A percentile compares a stretch with the other conserved stretches of the same genome.
Evolutionary conservation across 2,797 vertebrate species (phyloP).

Genomic region (Notoglanidium macrostoma): DNA sequence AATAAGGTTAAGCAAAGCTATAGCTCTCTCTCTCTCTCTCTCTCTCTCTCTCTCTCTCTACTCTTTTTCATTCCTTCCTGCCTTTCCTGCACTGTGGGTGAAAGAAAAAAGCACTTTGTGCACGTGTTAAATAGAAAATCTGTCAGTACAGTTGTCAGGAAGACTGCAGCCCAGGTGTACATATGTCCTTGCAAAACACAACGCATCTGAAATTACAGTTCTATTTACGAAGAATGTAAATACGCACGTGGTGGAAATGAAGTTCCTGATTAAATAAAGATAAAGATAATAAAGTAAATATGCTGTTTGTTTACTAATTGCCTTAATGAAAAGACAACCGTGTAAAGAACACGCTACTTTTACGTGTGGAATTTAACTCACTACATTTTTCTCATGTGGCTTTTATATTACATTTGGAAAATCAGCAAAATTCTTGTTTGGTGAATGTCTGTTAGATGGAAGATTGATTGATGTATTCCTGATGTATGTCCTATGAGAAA

Average conservation of each 20-base stretch:
- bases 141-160: slow-evolving; percentile 21
- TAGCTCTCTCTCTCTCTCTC: slow-evolving; percentile 59
- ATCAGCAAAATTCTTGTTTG: not conserved
- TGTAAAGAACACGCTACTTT: not conserved
- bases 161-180: not conserved
- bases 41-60: not conserved
- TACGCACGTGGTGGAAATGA: not conserved
- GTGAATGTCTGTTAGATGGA: not conserved
- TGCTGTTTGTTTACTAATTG: not conserved
- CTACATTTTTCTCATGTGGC: not conserved
- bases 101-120: slow-evolving; percentile 4
- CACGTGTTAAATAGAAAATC: not conserved
- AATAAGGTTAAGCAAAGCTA: slow-evolving; percentile 88
- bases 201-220: not conserved
- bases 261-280: not conserved
- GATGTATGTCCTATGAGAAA: not conserved
- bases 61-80: slow-evolving; percentile 33
- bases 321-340: not conserved
- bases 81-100: slow-evolving; percentile 5
- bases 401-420: not conserved
- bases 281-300: not conserved
- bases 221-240: not conserved
- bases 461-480: not conserved
- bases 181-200: not conserved
- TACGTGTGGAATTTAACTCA: not conserved